These are phyloP conservation scores for Leptothorax acervorum DNA, from an alignment of 2,888 invertebrate genomes.

Conservation along the genomic window DNA sequence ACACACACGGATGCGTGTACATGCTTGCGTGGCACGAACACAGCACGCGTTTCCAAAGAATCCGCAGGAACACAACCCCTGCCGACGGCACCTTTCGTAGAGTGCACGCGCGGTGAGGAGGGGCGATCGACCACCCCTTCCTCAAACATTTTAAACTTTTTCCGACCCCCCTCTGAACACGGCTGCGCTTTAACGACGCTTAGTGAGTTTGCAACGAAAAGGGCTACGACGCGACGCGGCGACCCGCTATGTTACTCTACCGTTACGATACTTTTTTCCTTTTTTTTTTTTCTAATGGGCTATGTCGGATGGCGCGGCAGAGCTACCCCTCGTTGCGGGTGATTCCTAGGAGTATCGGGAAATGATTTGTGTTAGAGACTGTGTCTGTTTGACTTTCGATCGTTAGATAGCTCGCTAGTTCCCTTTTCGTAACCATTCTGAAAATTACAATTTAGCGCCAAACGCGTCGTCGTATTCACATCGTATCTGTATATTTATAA, in stretches of 20 bases:
- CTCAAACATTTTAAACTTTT: conserved; percentile 84
- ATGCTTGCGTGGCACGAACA: conserved; percentile 72
- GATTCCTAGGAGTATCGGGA: conserved; percentile 15
- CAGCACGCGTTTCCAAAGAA: conserved; percentile 74
- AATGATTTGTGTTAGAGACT: conserved; percentile 29
- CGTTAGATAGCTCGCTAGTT: conserved; percentile 4
- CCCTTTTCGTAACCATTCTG: neutral
- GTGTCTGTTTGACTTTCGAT: conserved; percentile 16
- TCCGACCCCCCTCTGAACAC: conserved; percentile 60
- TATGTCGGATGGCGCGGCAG: conserved; percentile 54
- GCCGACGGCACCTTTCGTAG: conserved; percentile 62
- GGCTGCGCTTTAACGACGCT: conserved; percentile 71
- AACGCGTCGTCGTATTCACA: neutral
- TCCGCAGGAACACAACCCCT: conserved; percentile 72
- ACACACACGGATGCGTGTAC: conserved; percentile 20
- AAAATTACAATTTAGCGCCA: neutral
- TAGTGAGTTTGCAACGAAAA: conserved; percentile 61
- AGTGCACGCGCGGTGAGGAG: conserved; percentile 32
- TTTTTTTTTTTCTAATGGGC: conserved; percentile 51
- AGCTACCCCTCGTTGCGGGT: conserved; percentile 37
- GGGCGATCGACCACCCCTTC: conserved; percentile 78
- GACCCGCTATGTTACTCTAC: conserved; percentile 58
- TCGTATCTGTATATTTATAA: neutral
- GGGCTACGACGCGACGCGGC: conserved; percentile 67
- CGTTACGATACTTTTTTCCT: conserved; percentile 76